These are phyloP conservation scores for Hermaeophaga mercurialis DNA, from an alignment of 2,888 invertebrate genomes.

Conservation along the genomic window DNA sequence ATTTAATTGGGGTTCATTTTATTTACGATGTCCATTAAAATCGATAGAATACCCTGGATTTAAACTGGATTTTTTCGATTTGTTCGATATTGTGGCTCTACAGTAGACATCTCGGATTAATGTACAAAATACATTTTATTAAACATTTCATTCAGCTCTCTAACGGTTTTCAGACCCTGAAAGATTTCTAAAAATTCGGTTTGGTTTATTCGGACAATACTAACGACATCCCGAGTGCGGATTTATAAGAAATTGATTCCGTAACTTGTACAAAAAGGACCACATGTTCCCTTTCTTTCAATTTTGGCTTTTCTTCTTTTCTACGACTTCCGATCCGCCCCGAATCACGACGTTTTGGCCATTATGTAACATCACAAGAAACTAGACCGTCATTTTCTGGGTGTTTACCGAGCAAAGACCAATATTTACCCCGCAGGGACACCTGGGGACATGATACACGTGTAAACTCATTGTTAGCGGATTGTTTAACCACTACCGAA, in stretches of 20 bases:
- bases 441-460: neutral
- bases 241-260: neutral
- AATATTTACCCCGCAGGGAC: neutral
- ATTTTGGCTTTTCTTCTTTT: neutral
- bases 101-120: no score
- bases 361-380: constrained; percentile 4
- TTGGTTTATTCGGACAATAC: neutral
- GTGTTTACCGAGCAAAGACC: neutral
- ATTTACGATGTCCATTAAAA: no score
- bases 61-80: no score
- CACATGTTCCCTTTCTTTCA: neutral
- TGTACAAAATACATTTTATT: no score
- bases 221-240: neutral
- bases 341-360: neutral
- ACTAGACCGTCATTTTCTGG: neutral
- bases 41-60: no score
- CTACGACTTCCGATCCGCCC: neutral
- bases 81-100: no score
- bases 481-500: neutral
- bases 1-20: no score
- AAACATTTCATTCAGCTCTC: no score
- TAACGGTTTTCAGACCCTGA: no score
- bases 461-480: neutral
- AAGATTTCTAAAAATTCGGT: no score
- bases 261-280: neutral